Evolutionary conservation across 2,797 vertebrate species (phyloP), one percentile per base, ranked within the genome.

Genomic region (Alectoris magna): DNA sequence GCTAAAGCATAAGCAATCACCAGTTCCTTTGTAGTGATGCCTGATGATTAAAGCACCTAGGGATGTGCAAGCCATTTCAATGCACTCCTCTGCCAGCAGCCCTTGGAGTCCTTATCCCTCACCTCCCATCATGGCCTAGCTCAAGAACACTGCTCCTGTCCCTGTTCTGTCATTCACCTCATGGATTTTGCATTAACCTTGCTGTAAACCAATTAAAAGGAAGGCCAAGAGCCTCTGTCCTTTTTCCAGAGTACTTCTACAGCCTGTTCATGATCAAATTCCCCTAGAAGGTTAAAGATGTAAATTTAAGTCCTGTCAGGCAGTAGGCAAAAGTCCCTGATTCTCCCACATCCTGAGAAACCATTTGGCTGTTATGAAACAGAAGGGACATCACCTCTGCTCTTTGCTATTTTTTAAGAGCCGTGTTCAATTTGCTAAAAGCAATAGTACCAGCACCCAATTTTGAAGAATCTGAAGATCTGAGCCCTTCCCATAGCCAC

Each of bases 111-210:
- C 49, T 27, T 16, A 16, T 51, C 15, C 26, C 26, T 51, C 49
- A 51, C 14, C 3, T 77, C 41, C 31, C 0, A 0, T 29, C 29
- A 31, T 11, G 62, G 5, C 3, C 6, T 74, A 14, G 9, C 68
- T 77, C 14, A 36, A 71, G 72, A 68, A 31, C 18, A 10, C 2
- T 38, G 34, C 16, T 95, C 7, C 64, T 48, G 23, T 59, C 74
- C 34, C 34, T 83, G 7, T 64, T 80, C 76, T 58, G 29, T 62
- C 53, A 31, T 31, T 62, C 49, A 51, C 69, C 72, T 77, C 66
- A 41, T 12, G 60, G 27, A 8, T 29, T 21, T 39, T 66, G 17
- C 71, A 43, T 2, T 6, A 60, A 24, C 10, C 11, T 13, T 8
- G 60, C 0, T 31, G 41, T 62, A 36, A 91, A 68, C 9, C 68